Evolutionary conservation across 2,888 invertebrate species (phyloP), one percentile per base, ranked within the genome.

Genomic region (Clivina fossor): DNA sequence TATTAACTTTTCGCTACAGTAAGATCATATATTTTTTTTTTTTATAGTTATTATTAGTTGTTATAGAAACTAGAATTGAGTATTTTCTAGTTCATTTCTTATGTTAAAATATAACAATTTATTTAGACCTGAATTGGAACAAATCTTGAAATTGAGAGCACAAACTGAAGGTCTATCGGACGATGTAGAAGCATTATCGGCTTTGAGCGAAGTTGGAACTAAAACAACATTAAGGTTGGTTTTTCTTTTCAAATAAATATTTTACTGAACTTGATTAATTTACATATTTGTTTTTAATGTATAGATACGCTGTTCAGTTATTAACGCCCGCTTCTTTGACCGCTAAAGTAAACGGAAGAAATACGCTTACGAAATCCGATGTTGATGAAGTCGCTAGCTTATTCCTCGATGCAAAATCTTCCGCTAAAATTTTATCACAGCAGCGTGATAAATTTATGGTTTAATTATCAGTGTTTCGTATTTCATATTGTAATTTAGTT

Each of bases 321-420:
- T 74, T 99, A 58, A 98, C 96, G 2, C 99, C 99, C 0, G 89
- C 93, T 9, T 80, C 86, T 60, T 80, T 98, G 58, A 78, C 94
- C 59, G 90, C 94, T 11, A 90, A 91, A 73, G 88, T 94, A 24
- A 95, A 91, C 70, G 95, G 94, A 5, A 82, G 89, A 60, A 76
- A 81, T 20, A 78, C 77, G 59, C 92, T 98, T 59, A 78, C 83
- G 16, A 85, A 86, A 58, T 84, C 85, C 55, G 97, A 98, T 71
- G 80, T 99, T 28, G 80, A 85, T 22, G 93, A 96, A 72, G 89
- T 93, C 5, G 83, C 84, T 65, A 77, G 84, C 24, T 78, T 99
- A 13, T 99, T 99, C 78, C 81, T 94, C 60, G 98, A 99, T 78
- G 96, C 96, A 16, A 98, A 98, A 75, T 86, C 94, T 24, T 97